Evolutionary conservation across 2,797 vertebrate genomes (phyloP), one percentile per base, ranked within the genome.

Genomic region (Sebastes iracundus): DNA sequence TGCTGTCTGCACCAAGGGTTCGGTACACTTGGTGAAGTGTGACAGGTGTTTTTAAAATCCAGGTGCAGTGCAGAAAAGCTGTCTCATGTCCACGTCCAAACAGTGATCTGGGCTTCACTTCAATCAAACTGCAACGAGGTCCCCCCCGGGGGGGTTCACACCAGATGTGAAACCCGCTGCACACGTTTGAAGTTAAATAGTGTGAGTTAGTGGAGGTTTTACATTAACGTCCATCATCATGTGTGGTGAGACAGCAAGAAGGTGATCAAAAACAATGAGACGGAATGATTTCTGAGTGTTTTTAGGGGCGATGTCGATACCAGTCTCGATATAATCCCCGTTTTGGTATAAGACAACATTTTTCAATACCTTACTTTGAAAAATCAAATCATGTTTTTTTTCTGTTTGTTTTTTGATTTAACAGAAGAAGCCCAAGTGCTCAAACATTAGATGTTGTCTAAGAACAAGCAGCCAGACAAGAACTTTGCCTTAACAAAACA

Each of bases 31-130:
- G 71, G 42, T 83, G 77, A 82, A 86, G 75, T 87, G 83, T 92
- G 87, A 89, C 86, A 89, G 87, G 82, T 90, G 77, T 83, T 87
- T 80, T 90, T 90, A 84, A 88, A 82, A 86, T 80, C 84, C 81
- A 90, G 74, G 70, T 88, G 80, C 77, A 27, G 72, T 62, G 53
- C 33, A 79, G 80, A 77, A 77, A 85, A 82, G 75, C 77, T 74
- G 77, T 81, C 76, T 82, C 63, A 28, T 62, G 66, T 88, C 79
- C 77, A 75, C 72, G 77, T 73, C 73, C 35, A 74, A 88, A 79
- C 35, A 53, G 77, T 55, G 64, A 77, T 88, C 82, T 30, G 49
- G 75, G 77, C 79, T 83, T 78, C 79, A 86, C 79, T 87, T 93
- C 88, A 90, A 35, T 88, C 84, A 87, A 68, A 84, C 71, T 42